Evolutionary conservation across 2,888 invertebrate genomes (phyloP), one percentile per base, ranked within the genome.

Genomic region (Heliothis peltigera): DNA sequence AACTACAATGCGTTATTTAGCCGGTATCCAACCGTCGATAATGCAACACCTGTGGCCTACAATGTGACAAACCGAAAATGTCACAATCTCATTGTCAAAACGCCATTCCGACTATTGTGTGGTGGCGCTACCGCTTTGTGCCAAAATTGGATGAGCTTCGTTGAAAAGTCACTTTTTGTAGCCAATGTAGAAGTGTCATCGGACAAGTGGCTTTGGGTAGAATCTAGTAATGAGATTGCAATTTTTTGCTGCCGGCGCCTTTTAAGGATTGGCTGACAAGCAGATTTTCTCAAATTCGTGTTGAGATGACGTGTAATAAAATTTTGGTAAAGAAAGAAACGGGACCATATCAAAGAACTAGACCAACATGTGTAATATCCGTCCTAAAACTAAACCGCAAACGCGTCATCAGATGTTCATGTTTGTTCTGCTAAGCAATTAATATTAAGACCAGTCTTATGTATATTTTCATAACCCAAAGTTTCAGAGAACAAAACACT

Each of bases 111-210:
- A 48, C 53, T 53, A 89, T 89, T 87, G 86, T 87, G 77, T 84
- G 88, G 90, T 94, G 94, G 94, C 94, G 94, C 94, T 95, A 91
- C 91, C 79, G 80, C 88, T 87, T 91, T 89, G 88, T 91, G 75
- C 73, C 77, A 69, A 82, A 87, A 86, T 85, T 80, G 85, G 85
- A 85, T 85, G 79, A 86, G 71, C 77, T 66, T 87, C 87, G 84
- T 86, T 75, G 82, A 80, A 84, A 91, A 92, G 92, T 92, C 91
- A 91, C 77, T 87, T 92, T 93, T 79, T 57, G 8, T 64, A 67
- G 62, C 62, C 76, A 78, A 73, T 82, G 82, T 84, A 84, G 87
- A 85, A 85, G 86, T 89, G 87, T 91, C 87, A 89, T 79, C 86
- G 86, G 85, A 86, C 80, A 84, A 84, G 85, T 86, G 87, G 83